Evolutionary conservation across 2,113 vertebrate species (phyloP).

Genomic region (Globicephala melas): DNA sequence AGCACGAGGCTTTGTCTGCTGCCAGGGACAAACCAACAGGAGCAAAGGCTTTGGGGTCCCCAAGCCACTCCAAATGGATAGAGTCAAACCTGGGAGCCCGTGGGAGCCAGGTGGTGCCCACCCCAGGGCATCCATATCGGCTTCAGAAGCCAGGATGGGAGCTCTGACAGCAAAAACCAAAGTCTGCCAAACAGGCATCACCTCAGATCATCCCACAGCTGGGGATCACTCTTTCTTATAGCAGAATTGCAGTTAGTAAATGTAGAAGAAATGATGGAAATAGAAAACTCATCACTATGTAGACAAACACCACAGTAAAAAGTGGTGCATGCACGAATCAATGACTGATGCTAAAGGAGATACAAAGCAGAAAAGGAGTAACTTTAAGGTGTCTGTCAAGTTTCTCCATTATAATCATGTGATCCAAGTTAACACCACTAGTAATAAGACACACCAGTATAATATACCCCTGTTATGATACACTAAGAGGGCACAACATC

Average conservation of each 20-base stretch:
- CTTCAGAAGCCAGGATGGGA: slow-evolving; percentile 29
- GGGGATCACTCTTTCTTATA: neutral
- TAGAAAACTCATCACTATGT: neutral
- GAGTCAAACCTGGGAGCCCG: neutral
- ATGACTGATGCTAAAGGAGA: neutral
- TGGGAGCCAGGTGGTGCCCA: rapidly evolving
- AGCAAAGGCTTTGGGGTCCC: slow-evolving; percentile 52
- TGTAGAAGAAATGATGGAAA: neutral
- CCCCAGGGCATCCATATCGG: neutral
- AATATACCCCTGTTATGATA: neutral
- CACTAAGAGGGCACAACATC: neutral
- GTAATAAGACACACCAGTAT: neutral
- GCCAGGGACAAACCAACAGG: slow-evolving; percentile 53
- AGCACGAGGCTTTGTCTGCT: slow-evolving; percentile 40
- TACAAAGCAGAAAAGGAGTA: neutral
- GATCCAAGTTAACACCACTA: neutral
- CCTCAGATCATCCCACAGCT: neutral
- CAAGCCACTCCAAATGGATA: neutral
- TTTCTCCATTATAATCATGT: neutral
- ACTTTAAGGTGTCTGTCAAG: neutral
- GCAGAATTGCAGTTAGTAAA: neutral
- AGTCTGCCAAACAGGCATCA: neutral
- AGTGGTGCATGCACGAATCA: neutral
- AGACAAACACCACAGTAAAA: slow-evolving; percentile 5
- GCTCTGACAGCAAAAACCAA: neutral